A percentile compares a stretch with the other conserved stretches of the same genome.
phyloP scores from a whole-genome alignment of 2,888 invertebrate species.

The Latrodectus elegans region DNA sequence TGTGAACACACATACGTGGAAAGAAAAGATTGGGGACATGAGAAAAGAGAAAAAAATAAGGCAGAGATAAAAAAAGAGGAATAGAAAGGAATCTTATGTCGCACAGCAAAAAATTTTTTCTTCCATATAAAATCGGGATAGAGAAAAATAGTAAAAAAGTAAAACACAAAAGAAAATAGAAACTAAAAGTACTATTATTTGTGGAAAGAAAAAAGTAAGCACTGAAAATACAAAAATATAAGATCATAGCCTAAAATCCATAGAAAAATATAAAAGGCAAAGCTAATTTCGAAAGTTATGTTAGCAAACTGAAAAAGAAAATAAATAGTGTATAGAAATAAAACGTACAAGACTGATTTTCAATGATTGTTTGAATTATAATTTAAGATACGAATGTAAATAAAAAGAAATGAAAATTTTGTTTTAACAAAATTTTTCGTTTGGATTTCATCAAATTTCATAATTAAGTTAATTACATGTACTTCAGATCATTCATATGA shows the following conservation, averaged over 20 bases:
- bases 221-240: conserved; percentile 57
- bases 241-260: conserved; percentile 48
- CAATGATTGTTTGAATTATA: too few species aligned
- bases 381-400: too few species aligned
- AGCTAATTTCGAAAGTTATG: conserved; percentile 37
- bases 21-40: conserved; percentile 32
- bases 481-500: too few species aligned
- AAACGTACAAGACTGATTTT: too few species aligned
- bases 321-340: conserved; percentile 4
- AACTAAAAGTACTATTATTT: conserved; percentile 64
- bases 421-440: too few species aligned
- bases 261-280: conserved; percentile 45
- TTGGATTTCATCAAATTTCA: too few species aligned
- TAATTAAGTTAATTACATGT: too few species aligned
- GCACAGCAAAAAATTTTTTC: conserved; percentile 57
- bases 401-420: too few species aligned
- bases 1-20: conserved; percentile 19
- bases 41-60: neutral
- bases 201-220: conserved; percentile 31
- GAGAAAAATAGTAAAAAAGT: conserved; percentile 20
- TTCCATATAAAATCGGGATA: conserved; percentile 43
- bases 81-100: conserved; percentile 64
- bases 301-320: conserved; percentile 45
- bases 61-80: neutral
- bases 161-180: conserved; percentile 19